Base-by-base conservation (phyloP, 1,140 invertebrate species). In the Megathymus violae region DNA sequence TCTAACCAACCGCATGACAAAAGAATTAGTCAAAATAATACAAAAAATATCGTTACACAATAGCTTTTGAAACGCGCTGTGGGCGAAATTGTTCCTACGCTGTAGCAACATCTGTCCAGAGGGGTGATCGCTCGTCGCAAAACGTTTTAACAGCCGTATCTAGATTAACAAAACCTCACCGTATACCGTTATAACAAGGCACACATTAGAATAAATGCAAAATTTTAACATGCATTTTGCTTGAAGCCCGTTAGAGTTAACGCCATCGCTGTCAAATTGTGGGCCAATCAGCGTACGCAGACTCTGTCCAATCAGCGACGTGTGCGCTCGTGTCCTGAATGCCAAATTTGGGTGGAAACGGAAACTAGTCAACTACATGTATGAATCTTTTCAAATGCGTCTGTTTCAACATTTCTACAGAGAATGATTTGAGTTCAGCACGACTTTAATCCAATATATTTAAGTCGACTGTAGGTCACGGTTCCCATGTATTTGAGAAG, bases 181-280 rank as follows among this genome's bases (percentile, higher is more conserved):
- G 13, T 69, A 67, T 5, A 0, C 0, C 0, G 1, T 11, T 0
- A 0, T 0, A 0, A 6, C 65, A 78, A 62, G 44, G 40, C 48
- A 44, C 0, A 27, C 44, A 65, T 47, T 72, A 61, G 19, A 61
- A 36, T 64, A 14, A 15, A 6, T 4, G 11, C 44, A 48, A 22
- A 34, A 46, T 7, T 38, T 6, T 56, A 62, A 58, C 6, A 25
- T 59, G 54, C 22, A 46, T 80, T 67, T 62, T 1, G 47, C 2
- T 11, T 44, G 43, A 31, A 9, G 16, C 10, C 41, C 17, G 46
- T 59, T 75, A 40, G 72, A 80, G 78, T 85, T 90, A 88, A 90
- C 88, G 85, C 88, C 88, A 90, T 90, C 87, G 87, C 80, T 90
- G 86, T 89, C 88, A 89, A 87, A 85, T 83, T 82, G 88, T 79